Evolutionary conservation across 2,797 vertebrate genomes (phyloP), one percentile per base, ranked within the genome.

Genomic region (Pangasius mekongensis): DNA sequence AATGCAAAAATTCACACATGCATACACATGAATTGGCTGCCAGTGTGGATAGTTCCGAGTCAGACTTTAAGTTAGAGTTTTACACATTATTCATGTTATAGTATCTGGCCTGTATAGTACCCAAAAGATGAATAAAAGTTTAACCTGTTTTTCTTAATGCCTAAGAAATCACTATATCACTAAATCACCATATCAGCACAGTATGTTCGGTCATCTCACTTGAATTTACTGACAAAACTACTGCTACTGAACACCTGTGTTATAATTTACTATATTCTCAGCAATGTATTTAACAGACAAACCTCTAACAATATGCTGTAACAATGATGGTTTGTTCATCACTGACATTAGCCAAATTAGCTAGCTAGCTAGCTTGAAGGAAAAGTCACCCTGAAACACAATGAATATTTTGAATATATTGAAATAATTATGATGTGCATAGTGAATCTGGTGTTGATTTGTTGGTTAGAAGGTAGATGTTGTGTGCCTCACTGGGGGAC

Each of bases 1-100:
- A 93, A 95, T 36, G 89, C 89, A 78, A 89, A 89, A 91, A 94
- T 91, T 93, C 91, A 91, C 92, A 94, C 88, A 90, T 92, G 90
- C 89, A 92, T 91, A 87, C 89, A 89, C 86, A 82, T 73, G 64
- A 89, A 85, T 54, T 71, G 69, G 86, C 89, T 78, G 77, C 86
- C 58, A 87, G 89, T 14, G 86, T 62, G 81, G 36, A 56, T 20
- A 47, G 52, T 52, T 56, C 30, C 0, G 49, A n/a, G 73, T 56
- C 73, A 87, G 87, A 91, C 93, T 87, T 91, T 76, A 77, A 89
- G 88, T 86, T 89, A 76, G 69, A 89, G 88, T 90, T 90, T 80
- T 90, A 91, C 92, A 92, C 54, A 76, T 84, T 47, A 82, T 77
- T 87, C 64, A 64, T 73, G 73, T 67, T 77, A 78, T 83, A 80